Evolutionary conservation across 1,140 invertebrate species (phyloP).

Genomic region (Drosophila ananassae): DNA sequence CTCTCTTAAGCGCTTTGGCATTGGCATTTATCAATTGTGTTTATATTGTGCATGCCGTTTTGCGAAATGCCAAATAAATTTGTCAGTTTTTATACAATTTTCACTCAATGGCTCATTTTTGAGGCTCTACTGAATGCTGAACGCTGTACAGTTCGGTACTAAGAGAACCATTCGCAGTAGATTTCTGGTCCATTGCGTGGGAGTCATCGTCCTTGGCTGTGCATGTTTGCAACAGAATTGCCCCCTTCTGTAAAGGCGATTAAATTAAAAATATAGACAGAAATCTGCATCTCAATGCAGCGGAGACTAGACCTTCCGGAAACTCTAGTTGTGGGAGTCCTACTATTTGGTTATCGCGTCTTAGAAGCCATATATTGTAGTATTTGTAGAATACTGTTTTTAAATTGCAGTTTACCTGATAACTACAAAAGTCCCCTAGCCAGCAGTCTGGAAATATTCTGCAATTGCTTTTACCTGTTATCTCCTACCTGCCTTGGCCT

Average conservation of each 20-base stretch:
- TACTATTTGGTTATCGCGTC: background rate
- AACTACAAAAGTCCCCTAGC: slow-evolving; percentile 4
- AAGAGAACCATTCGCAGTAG: too few species aligned
- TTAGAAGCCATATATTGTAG: background rate
- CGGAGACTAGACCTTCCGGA: background rate
- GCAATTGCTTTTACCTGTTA: slow-evolving; percentile 9
- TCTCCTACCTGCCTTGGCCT: slow-evolving; percentile 12
- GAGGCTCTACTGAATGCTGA: too few species aligned
- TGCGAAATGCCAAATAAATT: slow-evolving; percentile 2
- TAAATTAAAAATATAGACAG: too few species aligned
- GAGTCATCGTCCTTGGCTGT: slow-evolving; percentile 26
- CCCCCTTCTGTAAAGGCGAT: too few species aligned
- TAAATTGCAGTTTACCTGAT: slow-evolving; percentile 11
- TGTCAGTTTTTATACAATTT: background rate
- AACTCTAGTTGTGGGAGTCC: background rate
- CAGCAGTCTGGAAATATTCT: background rate
- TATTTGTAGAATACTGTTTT: background rate
- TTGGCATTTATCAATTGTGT: slow-evolving; percentile 26
- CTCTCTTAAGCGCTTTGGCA: slow-evolving; percentile 29
- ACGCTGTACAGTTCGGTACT: too few species aligned
- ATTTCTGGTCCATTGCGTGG: slow-evolving; percentile 17
- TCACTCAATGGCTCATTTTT: background rate
- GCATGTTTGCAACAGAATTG: too few species aligned
- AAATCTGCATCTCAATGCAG: too few species aligned
- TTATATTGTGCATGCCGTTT: slow-evolving; percentile 15